Conservation (phyloP, 92 coral and sea anemone genomes). For the Nematostella vectensis region DNA sequence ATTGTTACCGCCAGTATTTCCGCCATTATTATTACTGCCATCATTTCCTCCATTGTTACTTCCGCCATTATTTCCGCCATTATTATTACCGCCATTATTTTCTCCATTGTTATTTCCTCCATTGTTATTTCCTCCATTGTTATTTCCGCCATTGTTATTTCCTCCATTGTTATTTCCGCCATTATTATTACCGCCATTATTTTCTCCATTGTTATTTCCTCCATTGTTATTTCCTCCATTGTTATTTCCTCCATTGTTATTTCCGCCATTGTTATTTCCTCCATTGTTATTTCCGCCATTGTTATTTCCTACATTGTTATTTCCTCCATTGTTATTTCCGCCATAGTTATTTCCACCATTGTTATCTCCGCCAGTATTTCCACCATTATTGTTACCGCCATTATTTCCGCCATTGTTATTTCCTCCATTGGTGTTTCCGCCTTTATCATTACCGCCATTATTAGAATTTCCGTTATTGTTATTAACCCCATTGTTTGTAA, state of each 20-base stretch:
- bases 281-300: not conserved
- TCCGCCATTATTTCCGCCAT: not conserved
- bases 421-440: not conserved
- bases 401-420: slow-evolving; percentile 3
- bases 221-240: slow-evolving; percentile 1
- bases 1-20: slow-evolving; percentile 4
- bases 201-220: not conserved
- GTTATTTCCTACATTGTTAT: not conserved
- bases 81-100: slow-evolving; percentile 2
- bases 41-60: slow-evolving; percentile 4
- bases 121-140: not conserved
- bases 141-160: slow-evolving; percentile 5
- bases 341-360: not conserved
- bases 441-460: slow-evolving; percentile 5
- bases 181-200: not conserved
- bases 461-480: not conserved
- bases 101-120: not conserved
- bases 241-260: not conserved
- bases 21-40: not conserved
- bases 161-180: slow-evolving; percentile 3
- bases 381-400: slow-evolving; percentile 4
- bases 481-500: slow-evolving; percentile 3
- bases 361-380: not conserved
- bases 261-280: not conserved
- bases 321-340: not conserved